Evolutionary conservation across 2,113 vertebrate species (phyloP), one percentile per base, ranked within the genome.

Genomic region (Nothoprocta pentlandii): DNA sequence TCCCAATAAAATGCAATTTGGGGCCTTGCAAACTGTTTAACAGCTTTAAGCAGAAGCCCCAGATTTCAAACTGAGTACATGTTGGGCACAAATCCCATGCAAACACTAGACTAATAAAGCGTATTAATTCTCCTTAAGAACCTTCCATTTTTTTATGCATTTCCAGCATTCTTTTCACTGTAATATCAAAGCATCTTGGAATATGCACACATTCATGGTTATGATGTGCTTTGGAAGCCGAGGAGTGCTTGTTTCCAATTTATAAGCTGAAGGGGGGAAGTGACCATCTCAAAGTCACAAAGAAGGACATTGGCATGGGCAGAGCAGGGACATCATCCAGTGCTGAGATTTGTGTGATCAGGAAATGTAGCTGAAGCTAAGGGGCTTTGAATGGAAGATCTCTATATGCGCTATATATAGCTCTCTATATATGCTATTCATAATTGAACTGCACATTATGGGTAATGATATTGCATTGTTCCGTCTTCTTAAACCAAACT

Each of bases 1-100:
- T 90, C 69, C 46, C 28, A 42, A 53, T 66, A 94, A 92, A 83
- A 93, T 28, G 69, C 73, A 67, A 51, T 96, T 86, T 80, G 76
- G 86, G 42, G 69, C 80, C 86, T 42, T 68, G 56, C 39, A 92
- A 88, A 84, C 56, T n/a, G 63, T 86, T 94, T 92, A 77, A 64
- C 42, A 78, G 32, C 23, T 73, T 92, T 91, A 70, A 95, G 54
- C 51, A 83, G 56, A 80, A 94, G 67, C 67, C 42, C 19, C 34
- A 32, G 2, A 59, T 86, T 83, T 78, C 56, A 84, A 95, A 75
- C 61, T 9, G 71, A 68, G 44, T 75, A 53, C 11, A 3, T 83
- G 76, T 77, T 34, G 16, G 80, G 39, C 25, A 49, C 51, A 91
- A 85, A 87, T 87, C 26, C 15, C 1, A 2, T 46, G 16, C 21